Base-by-base conservation (phyloP, 2,888 invertebrate genomes). In the Synergus umbraculus region DNA sequence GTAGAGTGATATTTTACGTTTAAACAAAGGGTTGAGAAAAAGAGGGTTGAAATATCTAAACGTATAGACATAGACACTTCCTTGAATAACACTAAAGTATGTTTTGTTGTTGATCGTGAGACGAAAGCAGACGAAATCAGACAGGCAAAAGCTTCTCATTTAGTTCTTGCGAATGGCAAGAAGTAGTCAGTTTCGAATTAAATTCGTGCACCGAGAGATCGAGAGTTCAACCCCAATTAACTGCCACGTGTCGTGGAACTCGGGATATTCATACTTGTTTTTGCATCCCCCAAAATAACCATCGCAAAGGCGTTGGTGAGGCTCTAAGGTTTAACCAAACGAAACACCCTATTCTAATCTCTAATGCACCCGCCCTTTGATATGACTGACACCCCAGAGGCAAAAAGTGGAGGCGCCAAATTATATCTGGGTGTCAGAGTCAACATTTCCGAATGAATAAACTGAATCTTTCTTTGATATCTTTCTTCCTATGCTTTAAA, bases 211-310 rank as follows among this genome's bases (percentile, higher is more conserved):
- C 73, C 77, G 67, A 79, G 76, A 81, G 81, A 83, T 84, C 81
- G 80, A 67, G 81, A 82, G 79, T 83, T 82, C 82, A 79, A 78
- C 77, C 76, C 84, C 87, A 90, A 90, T 91, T 90, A 90, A 86
- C 80, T 80, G 86, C 86, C 88, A 85, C 87, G 87, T 88, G 87
- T 83, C 88, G 80, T 79, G 79, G 58, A 80, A 76, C 82, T 86
- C 84, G 79, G 85, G 85, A 88, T 86, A 87, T 86, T 88, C 87
- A 86, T 84, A 86, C 82, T 80, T 86, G 87, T 84, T 87, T 87
- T 87, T 87, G 79, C 82, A 76, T 15, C 54, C 73, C 54, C 10
- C 8, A 69, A 84, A 87, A 85, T 79, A 49, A 79, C 76, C 79
- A 79, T 78, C 76, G 77, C 60, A 79, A 79, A 80, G 66, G 78